These are phyloP conservation scores for Geophilus truncorum DNA, from an alignment of 2,888 invertebrate species.

Conservation along the genomic window DNA sequence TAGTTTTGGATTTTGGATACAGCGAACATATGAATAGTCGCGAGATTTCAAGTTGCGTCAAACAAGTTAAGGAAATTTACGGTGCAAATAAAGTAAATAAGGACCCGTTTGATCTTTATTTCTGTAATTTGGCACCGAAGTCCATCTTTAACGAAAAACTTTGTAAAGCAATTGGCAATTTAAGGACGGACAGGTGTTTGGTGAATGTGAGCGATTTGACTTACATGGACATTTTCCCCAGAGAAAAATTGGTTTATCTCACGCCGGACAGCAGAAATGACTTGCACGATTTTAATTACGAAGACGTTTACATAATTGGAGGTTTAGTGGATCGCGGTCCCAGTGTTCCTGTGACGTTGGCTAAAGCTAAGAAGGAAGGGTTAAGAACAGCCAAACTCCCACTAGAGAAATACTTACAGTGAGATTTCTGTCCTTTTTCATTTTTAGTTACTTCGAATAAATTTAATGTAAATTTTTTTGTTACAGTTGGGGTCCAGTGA, in stretches of 20 bases:
- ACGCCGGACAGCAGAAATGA: conserved; percentile 75
- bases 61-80: conserved; percentile 68
- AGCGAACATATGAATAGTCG: conserved; percentile 65
- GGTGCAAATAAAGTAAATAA: conserved; percentile 64
- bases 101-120: conserved; percentile 73
- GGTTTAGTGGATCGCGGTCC: conserved; percentile 45
- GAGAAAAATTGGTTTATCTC: conserved; percentile 73
- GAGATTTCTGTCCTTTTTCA: conserved; percentile 61
- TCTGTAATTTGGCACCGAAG: conserved; percentile 62
- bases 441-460: background rate
- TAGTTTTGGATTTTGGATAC: conserved; percentile 79
- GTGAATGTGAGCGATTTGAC: conserved; percentile 64
- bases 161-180: conserved; percentile 59
- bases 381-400: conserved; percentile 59
- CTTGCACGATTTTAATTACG: conserved; percentile 60
- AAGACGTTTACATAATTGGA: conserved; percentile 76
- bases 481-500: conserved; percentile 41
- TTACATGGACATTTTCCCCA: conserved; percentile 75
- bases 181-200: conserved; percentile 67
- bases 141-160: conserved; percentile 57
- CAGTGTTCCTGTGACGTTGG: conserved; percentile 65
- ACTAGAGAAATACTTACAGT: conserved; percentile 45
- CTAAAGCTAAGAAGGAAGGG: conserved; percentile 75
- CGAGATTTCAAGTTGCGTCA: conserved; percentile 69
- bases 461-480: background rate